Conservation (phyloP, 1,140 invertebrate species). For the Geopemphigus sp. region DNA sequence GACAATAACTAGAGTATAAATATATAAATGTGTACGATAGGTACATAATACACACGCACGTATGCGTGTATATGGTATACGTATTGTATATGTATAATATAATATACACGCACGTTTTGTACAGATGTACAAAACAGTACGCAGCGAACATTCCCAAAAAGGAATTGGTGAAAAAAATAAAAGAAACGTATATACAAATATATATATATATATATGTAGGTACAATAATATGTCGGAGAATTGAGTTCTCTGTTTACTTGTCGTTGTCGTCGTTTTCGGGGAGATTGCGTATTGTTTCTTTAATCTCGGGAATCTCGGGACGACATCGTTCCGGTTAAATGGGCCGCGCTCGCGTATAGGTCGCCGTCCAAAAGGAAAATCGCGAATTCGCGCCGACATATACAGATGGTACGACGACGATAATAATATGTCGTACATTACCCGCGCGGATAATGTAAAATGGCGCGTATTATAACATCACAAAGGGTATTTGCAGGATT, state of each 20-base stretch:
- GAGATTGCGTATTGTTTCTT: constrained; percentile 21
- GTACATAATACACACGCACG: neutral
- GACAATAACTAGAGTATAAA: constrained; percentile 26
- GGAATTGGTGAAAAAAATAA: constrained; percentile 4
- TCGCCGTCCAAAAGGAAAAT: neutral
- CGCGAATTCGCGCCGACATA: neutral
- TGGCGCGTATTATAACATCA: neutral
- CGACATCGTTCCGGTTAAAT: constrained; percentile 41
- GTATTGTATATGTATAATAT: no score
- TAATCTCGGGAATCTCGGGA: constrained; percentile 15
- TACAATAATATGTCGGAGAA: constrained; percentile 12
- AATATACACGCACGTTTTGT: no score
- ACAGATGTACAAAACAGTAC: no score
- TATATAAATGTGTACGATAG: neutral
- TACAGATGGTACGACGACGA: no score
- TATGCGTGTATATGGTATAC: no score
- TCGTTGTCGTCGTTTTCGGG: constrained; percentile 19
- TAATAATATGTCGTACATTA: neutral
- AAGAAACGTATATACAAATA: neutral
- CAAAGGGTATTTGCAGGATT: no score
- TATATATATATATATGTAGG: neutral
- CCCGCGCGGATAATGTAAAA: neutral
- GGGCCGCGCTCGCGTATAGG: no score
- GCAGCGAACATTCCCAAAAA: neutral
- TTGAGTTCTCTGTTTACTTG: constrained; percentile 22